phyloP scores from a whole-genome alignment of 1,140 invertebrate genomes.

The Neomicropteryx cornuta region DNA sequence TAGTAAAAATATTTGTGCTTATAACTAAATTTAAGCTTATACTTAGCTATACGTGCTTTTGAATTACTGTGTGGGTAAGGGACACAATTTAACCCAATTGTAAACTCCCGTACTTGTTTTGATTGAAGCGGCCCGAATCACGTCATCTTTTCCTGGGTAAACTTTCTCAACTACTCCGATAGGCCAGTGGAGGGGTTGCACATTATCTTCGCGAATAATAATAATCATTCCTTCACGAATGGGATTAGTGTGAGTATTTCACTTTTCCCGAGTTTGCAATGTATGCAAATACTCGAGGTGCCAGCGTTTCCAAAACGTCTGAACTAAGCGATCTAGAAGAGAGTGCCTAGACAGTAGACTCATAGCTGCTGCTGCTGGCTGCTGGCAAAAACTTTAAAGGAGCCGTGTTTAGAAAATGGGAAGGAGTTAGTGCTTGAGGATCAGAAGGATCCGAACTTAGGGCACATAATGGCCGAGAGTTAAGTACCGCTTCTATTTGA shows the following conservation, averaged over 20 bases:
- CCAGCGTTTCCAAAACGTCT: constrained; percentile 26
- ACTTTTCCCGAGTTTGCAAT: constrained; percentile 19
- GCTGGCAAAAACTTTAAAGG: constrained; percentile 20
- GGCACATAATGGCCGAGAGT: constrained; percentile 20
- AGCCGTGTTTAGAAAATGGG: constrained; percentile 21
- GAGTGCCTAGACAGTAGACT: constrained; percentile 15
- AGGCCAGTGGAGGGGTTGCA: not conserved
- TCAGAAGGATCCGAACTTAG: constrained; percentile 16
- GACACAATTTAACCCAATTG: not conserved
- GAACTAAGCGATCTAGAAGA: constrained; percentile 15
- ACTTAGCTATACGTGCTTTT: not conserved
- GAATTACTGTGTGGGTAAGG: not conserved
- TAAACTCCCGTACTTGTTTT: not conserved
- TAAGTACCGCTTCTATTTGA: constrained; percentile 22
- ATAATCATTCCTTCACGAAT: not conserved
- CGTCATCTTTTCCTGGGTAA: not conserved
- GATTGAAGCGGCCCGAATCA: not conserved
- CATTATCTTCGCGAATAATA: not conserved
- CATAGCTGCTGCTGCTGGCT: constrained; percentile 12
- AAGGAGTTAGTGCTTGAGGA: constrained; percentile 17
- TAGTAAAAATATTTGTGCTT: not conserved
- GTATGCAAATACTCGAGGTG: constrained; percentile 19
- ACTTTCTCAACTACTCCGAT: not conserved
- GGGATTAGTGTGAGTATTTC: constrained; percentile 7
- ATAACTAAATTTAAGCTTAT: not conserved